Percentiles rank a stretch among this genome's conserved stretches.
Conservation (phyloP, 2,113 vertebrate species). For the Scophthalmus maximus region DNA sequence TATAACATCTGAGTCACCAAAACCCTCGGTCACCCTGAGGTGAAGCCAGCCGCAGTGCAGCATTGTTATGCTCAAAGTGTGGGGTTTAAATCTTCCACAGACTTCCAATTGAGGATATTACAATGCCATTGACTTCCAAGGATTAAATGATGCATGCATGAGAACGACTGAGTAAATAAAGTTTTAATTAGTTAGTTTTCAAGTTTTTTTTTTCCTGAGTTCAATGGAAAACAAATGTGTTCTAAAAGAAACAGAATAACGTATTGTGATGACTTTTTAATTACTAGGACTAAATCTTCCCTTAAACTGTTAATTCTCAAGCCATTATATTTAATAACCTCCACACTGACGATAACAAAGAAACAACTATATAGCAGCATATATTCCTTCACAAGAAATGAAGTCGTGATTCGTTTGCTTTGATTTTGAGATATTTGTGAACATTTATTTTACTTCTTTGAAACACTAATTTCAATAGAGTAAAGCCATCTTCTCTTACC, state of each 20-base stretch:
- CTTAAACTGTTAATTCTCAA: slow-evolving; percentile 15
- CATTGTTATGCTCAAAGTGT: slow-evolving; percentile 22
- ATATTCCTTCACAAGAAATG: background rate
- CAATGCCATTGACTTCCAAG: slow-evolving; percentile 41
- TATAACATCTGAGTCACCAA: slow-evolving; percentile 35
- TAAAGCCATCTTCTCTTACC: background rate
- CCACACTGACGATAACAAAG: background rate
- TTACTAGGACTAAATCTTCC: slow-evolving; percentile 20
- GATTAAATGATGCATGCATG: slow-evolving; percentile 48
- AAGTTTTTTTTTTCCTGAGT: background rate
- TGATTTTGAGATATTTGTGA: slow-evolving; percentile 13
- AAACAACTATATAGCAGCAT: too few relatives aligned
- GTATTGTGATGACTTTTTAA: slow-evolving; percentile 31
- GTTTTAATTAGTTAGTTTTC: slow-evolving; percentile 57
- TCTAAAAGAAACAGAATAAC: slow-evolving; percentile 24
- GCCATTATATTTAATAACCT: slow-evolving; percentile 18
- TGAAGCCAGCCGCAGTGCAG: slow-evolving; percentile 10
- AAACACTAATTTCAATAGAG: background rate
- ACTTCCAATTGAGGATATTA: slow-evolving; percentile 29
- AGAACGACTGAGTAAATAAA: slow-evolving; percentile 50
- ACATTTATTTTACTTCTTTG: too few relatives aligned
- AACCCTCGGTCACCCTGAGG: slow-evolving; percentile 34
- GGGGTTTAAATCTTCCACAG: slow-evolving; percentile 28
- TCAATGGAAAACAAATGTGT: slow-evolving; percentile 42
- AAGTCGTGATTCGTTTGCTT: background rate